Evolutionary conservation across 2,113 vertebrate species (phyloP).

Genomic region (Mesembrinibis cayennensis): DNA sequence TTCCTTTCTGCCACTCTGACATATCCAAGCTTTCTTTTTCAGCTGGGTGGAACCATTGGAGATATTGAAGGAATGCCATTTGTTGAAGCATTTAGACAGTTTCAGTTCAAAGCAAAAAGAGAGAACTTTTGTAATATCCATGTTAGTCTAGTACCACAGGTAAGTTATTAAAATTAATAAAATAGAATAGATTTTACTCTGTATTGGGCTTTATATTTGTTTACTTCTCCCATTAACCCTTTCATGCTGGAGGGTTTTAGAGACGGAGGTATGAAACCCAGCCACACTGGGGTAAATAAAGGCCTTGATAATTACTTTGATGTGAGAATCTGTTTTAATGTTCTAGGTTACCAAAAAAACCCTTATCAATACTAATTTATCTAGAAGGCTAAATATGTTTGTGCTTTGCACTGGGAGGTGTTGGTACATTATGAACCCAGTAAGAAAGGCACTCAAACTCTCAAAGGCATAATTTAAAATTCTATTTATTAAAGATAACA

Average conservation of each 20-base stretch:
- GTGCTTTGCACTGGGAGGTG: background rate
- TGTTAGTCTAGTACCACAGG: slow-evolving; percentile 82
- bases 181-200: background rate
- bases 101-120: slow-evolving; percentile 81
- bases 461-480: background rate
- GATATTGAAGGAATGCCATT: slow-evolving; percentile 85
- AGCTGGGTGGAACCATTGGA: slow-evolving; percentile 83
- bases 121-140: slow-evolving; percentile 84
- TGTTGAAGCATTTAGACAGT: slow-evolving; percentile 83
- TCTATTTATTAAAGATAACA: background rate
- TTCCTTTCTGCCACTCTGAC: background rate
- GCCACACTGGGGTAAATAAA: background rate
- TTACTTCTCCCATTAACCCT: background rate
- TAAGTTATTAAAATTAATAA: slow-evolving; percentile 14
- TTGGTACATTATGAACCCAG: background rate
- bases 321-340: background rate
- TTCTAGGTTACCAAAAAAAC: background rate
- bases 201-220: background rate
- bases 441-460: background rate
- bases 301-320: background rate
- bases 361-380: background rate
- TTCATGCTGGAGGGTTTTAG: background rate
- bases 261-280: background rate
- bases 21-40: background rate
- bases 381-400: background rate